Conservation (phyloP, 2,113 vertebrate genomes). For the Promerops cafer region DNA sequence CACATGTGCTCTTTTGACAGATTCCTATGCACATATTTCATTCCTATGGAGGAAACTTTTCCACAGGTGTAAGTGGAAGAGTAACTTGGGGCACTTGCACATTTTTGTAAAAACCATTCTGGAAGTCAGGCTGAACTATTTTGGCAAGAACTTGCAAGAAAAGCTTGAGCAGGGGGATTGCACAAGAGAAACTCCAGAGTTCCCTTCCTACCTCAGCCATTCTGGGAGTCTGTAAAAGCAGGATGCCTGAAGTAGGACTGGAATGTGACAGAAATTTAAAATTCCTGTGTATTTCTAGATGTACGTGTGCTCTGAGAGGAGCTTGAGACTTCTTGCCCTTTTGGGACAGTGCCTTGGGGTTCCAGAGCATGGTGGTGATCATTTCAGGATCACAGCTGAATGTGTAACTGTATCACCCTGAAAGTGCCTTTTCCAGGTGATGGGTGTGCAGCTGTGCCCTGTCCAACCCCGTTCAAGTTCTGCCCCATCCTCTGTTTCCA, state of each 20-base stretch:
- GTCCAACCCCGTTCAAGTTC: neutral
- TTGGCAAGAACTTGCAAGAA: neutral
- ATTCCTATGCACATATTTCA: neutral
- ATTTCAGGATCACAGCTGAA: neutral
- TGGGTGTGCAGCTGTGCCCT: neutral
- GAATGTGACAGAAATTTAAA: neutral
- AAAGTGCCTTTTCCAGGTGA: neutral
- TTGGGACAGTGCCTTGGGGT: neutral
- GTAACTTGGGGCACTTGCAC: neutral
- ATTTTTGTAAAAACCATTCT: neutral
- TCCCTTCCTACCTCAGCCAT: neutral
- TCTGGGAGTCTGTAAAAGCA: neutral
- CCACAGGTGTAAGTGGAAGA: neutral
- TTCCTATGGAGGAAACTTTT: neutral
- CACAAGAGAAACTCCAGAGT: neutral
- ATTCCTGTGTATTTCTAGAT: neutral
- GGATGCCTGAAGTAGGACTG: neutral
- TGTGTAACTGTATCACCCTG: rapidly evolving
- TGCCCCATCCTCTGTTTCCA: neutral
- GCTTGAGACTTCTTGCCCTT: neutral
- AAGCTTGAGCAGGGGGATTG: neutral
- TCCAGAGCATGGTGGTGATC: neutral
- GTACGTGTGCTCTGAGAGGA: neutral
- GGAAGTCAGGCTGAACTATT: neutral
- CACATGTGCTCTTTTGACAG: neutral